Evolutionary conservation across 2,113 vertebrate genomes (phyloP).

Genomic region (Oxyura jamaicensis): DNA sequence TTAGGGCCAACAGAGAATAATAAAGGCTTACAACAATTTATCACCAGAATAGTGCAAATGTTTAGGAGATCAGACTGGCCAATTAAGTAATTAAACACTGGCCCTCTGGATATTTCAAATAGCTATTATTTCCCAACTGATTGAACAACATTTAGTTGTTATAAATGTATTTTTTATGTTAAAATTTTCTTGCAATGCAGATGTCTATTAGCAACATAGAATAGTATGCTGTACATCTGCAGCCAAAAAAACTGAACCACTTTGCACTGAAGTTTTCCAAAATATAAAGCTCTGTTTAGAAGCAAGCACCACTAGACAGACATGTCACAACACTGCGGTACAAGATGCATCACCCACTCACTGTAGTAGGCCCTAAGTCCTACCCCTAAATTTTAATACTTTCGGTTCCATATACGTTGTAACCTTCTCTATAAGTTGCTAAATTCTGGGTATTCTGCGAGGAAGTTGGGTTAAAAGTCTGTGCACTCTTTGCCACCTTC

Average conservation of each 20-base stretch:
- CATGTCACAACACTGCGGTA: slow-evolving; percentile 88
- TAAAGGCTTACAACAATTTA: slow-evolving; percentile 22
- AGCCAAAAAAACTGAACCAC: slow-evolving; percentile 92
- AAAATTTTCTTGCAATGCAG: slow-evolving; percentile 87
- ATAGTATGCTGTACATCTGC: slow-evolving; percentile 84
- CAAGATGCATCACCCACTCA: slow-evolving; percentile 91
- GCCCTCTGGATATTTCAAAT: slow-evolving; percentile 27
- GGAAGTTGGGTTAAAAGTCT: slow-evolving; percentile 99
- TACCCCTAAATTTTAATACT: slow-evolving; percentile 99
- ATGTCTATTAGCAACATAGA: slow-evolving; percentile 90
- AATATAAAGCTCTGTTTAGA: slow-evolving; percentile 81
- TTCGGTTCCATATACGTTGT: slow-evolving; percentile 99
- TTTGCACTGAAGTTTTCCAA: slow-evolving; percentile 81
- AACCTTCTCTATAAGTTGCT: slow-evolving; percentile 99
- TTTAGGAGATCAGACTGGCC: not conserved
- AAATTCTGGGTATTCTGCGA: slow-evolving; percentile 99
- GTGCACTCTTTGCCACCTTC: slow-evolving; percentile 97
- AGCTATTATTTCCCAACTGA: slow-evolving; percentile 4
- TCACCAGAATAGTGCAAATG: not conserved
- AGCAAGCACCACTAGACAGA: slow-evolving; percentile 92
- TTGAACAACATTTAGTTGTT: slow-evolving; percentile 19
- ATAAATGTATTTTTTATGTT: slow-evolving; percentile 6
- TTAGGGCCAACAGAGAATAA: not conserved
- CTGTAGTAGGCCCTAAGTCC: slow-evolving; percentile 94
- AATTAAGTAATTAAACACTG: slow-evolving; percentile 2